Conservation (phyloP, 2,113 vertebrate species). For the Ciconia maguari region DNA sequence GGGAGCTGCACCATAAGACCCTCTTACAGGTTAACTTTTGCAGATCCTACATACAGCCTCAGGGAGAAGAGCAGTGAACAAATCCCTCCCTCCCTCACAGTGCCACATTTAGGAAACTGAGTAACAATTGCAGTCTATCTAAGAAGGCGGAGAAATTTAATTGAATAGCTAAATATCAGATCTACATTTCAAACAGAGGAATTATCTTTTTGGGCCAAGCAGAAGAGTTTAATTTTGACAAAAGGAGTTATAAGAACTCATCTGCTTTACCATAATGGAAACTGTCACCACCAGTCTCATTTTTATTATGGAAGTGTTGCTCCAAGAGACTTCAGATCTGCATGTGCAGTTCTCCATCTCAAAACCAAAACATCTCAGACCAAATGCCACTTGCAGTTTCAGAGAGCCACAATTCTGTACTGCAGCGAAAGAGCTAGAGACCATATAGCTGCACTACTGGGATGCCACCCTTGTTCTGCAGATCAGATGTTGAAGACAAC, state of each 20-base stretch:
- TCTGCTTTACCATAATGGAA: neutral
- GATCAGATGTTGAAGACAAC: neutral
- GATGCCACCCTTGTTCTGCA: neutral
- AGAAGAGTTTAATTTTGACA: slow-evolving; percentile 8
- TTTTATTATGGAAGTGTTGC: neutral
- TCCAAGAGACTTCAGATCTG: neutral
- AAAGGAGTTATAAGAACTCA: neutral
- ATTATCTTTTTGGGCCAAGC: neutral
- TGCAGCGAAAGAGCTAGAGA: neutral
- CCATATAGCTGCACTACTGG: neutral
- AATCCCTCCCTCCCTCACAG: neutral
- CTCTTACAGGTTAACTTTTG: neutral
- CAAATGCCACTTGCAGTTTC: neutral
- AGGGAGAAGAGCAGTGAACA: neutral
- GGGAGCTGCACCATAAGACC: neutral
- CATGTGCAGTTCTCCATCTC: neutral
- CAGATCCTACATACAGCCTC: neutral
- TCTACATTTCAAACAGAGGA: neutral
- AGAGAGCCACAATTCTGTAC: neutral
- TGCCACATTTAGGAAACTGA: neutral
- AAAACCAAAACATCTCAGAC: neutral
- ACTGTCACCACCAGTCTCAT: neutral
- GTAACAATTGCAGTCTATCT: neutral
- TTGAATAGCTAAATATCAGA: neutral
- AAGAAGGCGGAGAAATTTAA: neutral